Evolutionary conservation across 1,140 invertebrate genomes (phyloP).

Genomic region (Diprion similis): DNA sequence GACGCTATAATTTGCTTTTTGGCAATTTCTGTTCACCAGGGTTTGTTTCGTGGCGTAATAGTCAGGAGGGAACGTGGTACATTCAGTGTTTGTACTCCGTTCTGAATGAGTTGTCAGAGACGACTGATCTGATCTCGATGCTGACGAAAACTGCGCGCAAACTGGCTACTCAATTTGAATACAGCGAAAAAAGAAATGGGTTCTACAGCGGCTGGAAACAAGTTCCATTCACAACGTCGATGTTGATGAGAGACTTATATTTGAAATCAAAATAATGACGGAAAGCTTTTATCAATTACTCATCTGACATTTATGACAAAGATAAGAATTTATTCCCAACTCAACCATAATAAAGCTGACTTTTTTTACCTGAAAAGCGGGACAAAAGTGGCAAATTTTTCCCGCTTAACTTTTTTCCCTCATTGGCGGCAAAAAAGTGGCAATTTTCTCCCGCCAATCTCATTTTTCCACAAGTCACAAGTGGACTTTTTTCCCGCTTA

Average conservation of each 20-base stretch:
- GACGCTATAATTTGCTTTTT: not conserved
- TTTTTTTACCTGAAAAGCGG: too few relatives aligned
- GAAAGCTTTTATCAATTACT: not conserved
- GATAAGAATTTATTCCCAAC: too few relatives aligned
- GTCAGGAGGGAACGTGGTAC: slow-evolving; percentile 73
- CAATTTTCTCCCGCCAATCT: too few relatives aligned
- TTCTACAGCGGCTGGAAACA: slow-evolving; percentile 67
- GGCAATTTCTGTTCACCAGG: slow-evolving; percentile 56
- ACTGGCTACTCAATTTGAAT: slow-evolving; percentile 67
- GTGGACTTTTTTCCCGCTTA: too few relatives aligned
- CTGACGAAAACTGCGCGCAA: slow-evolving; percentile 70
- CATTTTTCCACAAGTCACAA: too few relatives aligned
- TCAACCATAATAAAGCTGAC: too few relatives aligned
- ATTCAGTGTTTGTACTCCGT: slow-evolving; percentile 70
- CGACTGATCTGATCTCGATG: slow-evolving; percentile 68
- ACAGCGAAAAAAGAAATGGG: not conserved
- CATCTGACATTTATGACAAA: too few relatives aligned
- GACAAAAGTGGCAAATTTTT: too few relatives aligned
- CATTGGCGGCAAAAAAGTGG: too few relatives aligned
- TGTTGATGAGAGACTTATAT: slow-evolving; percentile 70
- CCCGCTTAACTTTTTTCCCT: too few relatives aligned
- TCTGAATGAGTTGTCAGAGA: slow-evolving; percentile 57
- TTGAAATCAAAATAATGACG: slow-evolving; percentile 46
- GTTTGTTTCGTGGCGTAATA: slow-evolving; percentile 74
- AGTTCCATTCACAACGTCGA: slow-evolving; percentile 72